A percentile compares a stretch with the other conserved stretches of the same genome.
Conservation (phyloP, 2,113 vertebrate genomes). For the Cervus canadensis region DNA sequence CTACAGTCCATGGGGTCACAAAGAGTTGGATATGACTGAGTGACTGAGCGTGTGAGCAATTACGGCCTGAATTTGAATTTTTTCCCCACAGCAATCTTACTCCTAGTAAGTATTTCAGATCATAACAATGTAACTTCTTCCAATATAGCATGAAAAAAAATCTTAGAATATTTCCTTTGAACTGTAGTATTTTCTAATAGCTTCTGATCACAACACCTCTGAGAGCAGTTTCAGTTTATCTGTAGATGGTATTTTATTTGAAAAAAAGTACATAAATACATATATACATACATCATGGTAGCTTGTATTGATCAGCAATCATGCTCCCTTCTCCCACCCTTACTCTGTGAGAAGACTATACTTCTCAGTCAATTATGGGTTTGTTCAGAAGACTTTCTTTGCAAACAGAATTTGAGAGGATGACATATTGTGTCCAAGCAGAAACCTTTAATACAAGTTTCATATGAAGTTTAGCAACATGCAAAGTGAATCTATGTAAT, state of each 20-base stretch:
- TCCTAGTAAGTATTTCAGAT: neutral
- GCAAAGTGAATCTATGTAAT: neutral
- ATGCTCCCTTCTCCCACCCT: neutral
- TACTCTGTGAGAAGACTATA: neutral
- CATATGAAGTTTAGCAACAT: neutral
- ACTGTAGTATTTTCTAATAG: neutral
- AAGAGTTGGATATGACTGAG: neutral
- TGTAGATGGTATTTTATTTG: neutral
- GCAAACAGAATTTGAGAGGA: neutral
- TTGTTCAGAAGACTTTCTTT: neutral
- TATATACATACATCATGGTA: neutral
- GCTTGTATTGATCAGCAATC: neutral
- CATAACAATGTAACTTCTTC: neutral
- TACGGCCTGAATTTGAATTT: neutral
- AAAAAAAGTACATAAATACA: neutral
- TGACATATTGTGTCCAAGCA: neutral
- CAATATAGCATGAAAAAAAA: neutral
- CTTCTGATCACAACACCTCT: neutral
- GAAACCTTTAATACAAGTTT: neutral
- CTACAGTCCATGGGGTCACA: neutral
- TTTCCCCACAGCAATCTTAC: neutral
- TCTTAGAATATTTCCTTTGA: neutral
- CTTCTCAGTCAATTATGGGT: neutral
- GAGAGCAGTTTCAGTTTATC: neutral
- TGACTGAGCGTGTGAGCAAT: neutral